Base-by-base conservation (phyloP, 2,113 vertebrate genomes). In the Lepus americanus region DNA sequence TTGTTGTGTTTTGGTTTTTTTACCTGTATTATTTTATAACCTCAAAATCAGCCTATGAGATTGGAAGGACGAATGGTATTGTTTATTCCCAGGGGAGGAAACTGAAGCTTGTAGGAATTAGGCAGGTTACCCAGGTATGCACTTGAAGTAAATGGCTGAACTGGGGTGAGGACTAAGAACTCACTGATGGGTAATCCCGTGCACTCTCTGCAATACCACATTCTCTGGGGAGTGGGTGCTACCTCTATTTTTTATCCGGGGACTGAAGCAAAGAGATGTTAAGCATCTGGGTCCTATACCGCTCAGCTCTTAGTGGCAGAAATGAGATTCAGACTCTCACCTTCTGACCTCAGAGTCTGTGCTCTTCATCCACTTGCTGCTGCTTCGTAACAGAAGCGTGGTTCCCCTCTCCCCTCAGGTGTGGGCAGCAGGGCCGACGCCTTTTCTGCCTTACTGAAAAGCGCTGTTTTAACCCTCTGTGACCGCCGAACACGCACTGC, bases 391-490 rank as follows among this genome's bases (percentile, higher is more conserved):
- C 76, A 51, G 67, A 49, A 82, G 36, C 36, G 55, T 22, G 27
- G 72, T 86, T 95, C 29, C 44, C 5, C 63, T 86, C 5, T 33
- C 19, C 64, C 23, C 23, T 61, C 22, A 14, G 31, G 81, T 72
- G 79, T 25, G 67, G 94, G n/a, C 22, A 77, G 25, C 33, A 74
- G 69, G 36, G n/a, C 67, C 29, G 49, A 3, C 80, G 39, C 4
- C 33, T 85, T 20, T 85, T 59, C n/a, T 29, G 55, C 16, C 22
- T 72, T 67, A 36, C 27, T 76, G 90, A 86, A 92, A 86, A 86
- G 9, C 33, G 67, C 17, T 90, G 53, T 89, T 85, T 90, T 94
- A 95, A 86, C 79, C 61, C 13, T 88, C 49, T 69, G 16, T 31
- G 74, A 55, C 49, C 80, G 31, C 22, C 61, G 33, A 69, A 44